These are phyloP conservation scores for Prosopocoilus inquinatus DNA, from an alignment of 2,888 invertebrate species.

Conservation along the genomic window DNA sequence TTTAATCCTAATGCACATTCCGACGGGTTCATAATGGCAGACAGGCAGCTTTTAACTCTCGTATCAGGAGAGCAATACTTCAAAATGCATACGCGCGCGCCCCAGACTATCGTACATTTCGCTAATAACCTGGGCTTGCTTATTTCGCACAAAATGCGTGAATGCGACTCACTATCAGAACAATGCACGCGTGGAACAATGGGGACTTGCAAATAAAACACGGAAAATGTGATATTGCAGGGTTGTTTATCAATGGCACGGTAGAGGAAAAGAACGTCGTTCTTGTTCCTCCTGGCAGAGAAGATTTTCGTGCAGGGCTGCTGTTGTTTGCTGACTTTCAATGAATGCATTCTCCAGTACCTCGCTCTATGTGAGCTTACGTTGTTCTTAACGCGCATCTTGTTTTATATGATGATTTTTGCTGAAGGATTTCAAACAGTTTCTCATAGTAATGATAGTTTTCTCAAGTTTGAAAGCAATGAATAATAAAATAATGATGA, in stretches of 20 bases:
- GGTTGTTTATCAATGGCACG: slow-evolving; percentile 23
- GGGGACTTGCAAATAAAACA: slow-evolving; percentile 36
- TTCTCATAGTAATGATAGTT: too few relatives aligned
- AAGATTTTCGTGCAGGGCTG: not conserved
- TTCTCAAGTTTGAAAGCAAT: too few relatives aligned
- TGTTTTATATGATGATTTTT: too few relatives aligned
- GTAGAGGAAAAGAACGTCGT: slow-evolving; percentile 6
- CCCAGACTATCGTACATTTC: slow-evolving; percentile 29
- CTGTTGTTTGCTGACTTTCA: not conserved
- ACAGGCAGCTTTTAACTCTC: slow-evolving; percentile 31
- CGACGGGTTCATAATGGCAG: slow-evolving; percentile 33
- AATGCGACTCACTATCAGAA: slow-evolving; percentile 36
- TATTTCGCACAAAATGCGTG: slow-evolving; percentile 42
- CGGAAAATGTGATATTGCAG: slow-evolving; percentile 34
- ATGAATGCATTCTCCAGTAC: too few relatives aligned
- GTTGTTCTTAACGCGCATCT: not conserved
- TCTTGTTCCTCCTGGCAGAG: not conserved
- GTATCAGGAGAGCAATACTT: slow-evolving; percentile 28
- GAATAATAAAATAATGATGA: too few relatives aligned
- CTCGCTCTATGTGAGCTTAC: not conserved
- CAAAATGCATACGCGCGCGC: slow-evolving; percentile 26
- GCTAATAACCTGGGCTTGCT: slow-evolving; percentile 37
- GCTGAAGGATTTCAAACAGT: too few relatives aligned
- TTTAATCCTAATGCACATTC: slow-evolving; percentile 41
- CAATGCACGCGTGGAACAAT: slow-evolving; percentile 36